Evolutionary conservation across 2,797 vertebrate genomes (phyloP).

Genomic region (Fundulus diaphanus): DNA sequence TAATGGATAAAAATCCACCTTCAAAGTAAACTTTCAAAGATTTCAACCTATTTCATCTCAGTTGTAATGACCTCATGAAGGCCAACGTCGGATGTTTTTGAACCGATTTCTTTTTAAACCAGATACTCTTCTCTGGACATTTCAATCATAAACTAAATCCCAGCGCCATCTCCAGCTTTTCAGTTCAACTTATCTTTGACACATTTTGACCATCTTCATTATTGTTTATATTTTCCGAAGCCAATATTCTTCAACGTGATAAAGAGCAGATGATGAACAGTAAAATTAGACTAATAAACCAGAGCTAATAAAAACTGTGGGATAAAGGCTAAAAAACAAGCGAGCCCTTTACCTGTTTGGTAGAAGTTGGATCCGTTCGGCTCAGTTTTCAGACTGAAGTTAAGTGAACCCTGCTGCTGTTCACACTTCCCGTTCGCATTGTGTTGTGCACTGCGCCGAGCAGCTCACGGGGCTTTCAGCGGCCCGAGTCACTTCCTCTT

Average conservation of each 20-base stretch:
- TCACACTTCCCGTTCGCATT: conserved; percentile 49
- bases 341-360: conserved; percentile 37
- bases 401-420: conserved; percentile 12
- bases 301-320: no score
- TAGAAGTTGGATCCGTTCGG: not conserved
- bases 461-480: conserved; percentile 32
- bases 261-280: not conserved
- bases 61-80: not conserved
- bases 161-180: not conserved
- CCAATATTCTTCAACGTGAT: not conserved
- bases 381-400: conserved; percentile 3
- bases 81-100: fast-evolving
- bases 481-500: conserved; percentile 65
- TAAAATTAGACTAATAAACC: not conserved
- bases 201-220: not conserved
- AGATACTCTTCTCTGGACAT: not conserved
- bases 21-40: not conserved
- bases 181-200: not conserved
- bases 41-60: not conserved
- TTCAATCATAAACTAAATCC: not conserved
- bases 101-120: not conserved
- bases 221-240: not conserved
- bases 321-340: not conserved
- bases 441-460: not conserved
- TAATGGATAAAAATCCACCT: not conserved